A percentile compares a stretch with the other conserved stretches of the same genome.
Conservation (phyloP, 2,888 invertebrate species). For the Pandemis cinnamomeana region DNA sequence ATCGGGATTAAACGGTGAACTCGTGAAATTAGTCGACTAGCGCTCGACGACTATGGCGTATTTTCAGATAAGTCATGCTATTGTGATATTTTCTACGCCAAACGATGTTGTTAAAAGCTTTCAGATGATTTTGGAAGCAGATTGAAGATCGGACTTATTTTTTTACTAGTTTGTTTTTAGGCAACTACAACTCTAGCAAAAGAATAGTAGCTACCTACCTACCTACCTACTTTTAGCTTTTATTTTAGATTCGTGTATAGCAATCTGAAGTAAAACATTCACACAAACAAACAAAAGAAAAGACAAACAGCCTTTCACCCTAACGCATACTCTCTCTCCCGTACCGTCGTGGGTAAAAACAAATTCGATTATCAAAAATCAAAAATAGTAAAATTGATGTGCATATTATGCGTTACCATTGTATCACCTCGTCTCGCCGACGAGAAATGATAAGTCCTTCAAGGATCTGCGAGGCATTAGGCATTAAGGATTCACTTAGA, state of each 20-base stretch:
- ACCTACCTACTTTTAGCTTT: not conserved
- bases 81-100: not conserved
- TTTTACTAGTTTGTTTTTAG: not conserved
- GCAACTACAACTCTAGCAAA: not conserved
- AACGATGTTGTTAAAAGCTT: not conserved
- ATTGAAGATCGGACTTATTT: not conserved
- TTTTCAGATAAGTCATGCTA: slow-evolving; percentile 46
- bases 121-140: not conserved
- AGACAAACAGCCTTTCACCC: not conserved
- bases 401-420: slow-evolving; percentile 32
- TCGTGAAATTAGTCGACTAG: slow-evolving; percentile 60
- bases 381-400: slow-evolving; percentile 38
- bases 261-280: too few relatives aligned
- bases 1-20: slow-evolving; percentile 56
- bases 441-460: slow-evolving; percentile 58
- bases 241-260: too few relatives aligned
- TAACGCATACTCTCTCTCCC: too few relatives aligned
- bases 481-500: slow-evolving; percentile 62
- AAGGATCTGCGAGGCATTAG: slow-evolving; percentile 49
- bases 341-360: not conserved
- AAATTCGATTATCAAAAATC: not conserved
- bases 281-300: too few relatives aligned
- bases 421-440: slow-evolving; percentile 40
- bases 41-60: slow-evolving; percentile 44
- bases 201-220: not conserved